These are phyloP conservation scores for Eupithecia subumbrata DNA, from an alignment of 2,888 invertebrate species.

Conservation along the genomic window DNA sequence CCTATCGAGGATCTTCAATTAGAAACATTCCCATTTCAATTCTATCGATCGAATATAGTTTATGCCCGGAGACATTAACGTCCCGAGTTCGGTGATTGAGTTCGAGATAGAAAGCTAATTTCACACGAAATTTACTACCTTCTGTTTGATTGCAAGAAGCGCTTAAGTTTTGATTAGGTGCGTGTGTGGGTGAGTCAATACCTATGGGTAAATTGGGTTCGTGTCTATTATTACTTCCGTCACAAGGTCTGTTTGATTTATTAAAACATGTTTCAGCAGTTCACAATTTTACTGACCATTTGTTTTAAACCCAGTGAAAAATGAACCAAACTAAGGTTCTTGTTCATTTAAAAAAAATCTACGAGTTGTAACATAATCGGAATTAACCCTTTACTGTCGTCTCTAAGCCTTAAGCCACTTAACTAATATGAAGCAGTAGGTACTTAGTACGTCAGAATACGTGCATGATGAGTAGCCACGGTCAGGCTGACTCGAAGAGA, in stretches of 20 bases:
- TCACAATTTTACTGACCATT: background rate
- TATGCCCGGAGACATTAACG: slow-evolving; percentile 48
- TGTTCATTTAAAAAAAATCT: background rate
- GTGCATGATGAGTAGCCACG: slow-evolving; percentile 42
- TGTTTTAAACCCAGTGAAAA: background rate
- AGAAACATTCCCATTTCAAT: slow-evolving; percentile 76
- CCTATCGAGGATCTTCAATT: slow-evolving; percentile 73
- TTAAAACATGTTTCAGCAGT: background rate
- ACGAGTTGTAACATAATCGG: background rate
- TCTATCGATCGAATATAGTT: slow-evolving; percentile 62
- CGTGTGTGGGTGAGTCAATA: slow-evolving; percentile 44
- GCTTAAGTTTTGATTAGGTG: slow-evolving; percentile 50
- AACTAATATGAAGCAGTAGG: background rate
- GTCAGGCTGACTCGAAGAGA: slow-evolving; percentile 60
- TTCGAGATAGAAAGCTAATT: slow-evolving; percentile 48
- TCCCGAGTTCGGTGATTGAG: slow-evolving; percentile 50
- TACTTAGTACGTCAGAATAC: slow-evolving; percentile 49
- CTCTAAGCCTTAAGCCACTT: background rate
- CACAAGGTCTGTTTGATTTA: background rate
- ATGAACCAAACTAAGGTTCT: background rate
- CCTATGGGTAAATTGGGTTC: slow-evolving; percentile 33
- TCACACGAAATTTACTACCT: slow-evolving; percentile 48
- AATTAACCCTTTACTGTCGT: background rate
- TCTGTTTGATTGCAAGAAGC: slow-evolving; percentile 47
- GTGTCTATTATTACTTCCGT: slow-evolving; percentile 27